Percentiles rank a stretch among this genome's conserved stretches.
Evolutionary conservation across 2,113 vertebrate species (phyloP).

Genomic region (Myocastor coypus): DNA sequence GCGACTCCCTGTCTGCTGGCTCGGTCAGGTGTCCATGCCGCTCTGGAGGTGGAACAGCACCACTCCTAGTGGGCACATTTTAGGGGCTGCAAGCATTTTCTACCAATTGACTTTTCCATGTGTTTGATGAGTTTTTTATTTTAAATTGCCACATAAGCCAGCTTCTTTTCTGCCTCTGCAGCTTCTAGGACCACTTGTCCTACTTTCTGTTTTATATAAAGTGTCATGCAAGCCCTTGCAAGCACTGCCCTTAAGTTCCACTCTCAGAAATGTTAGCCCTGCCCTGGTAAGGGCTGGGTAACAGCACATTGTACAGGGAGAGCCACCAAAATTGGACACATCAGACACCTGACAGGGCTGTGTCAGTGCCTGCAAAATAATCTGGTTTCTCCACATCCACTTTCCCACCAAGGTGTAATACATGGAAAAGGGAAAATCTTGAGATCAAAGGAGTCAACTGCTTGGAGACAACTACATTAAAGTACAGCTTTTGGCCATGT

Average conservation of each 20-base stretch:
- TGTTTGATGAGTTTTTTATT: not conserved
- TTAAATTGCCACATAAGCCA: not conserved
- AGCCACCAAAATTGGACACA: not conserved
- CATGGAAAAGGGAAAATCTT: not conserved
- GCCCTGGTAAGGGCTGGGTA: not conserved
- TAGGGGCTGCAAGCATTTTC: not conserved
- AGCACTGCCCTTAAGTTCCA: not conserved
- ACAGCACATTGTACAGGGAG: not conserved
- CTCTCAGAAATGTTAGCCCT: not conserved
- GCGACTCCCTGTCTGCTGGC: not conserved
- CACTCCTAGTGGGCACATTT: not conserved
- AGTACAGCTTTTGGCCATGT: not conserved
- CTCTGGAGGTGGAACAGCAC: not conserved
- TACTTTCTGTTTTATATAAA: not conserved
- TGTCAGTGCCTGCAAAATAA: not conserved
- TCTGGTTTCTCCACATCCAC: not conserved
- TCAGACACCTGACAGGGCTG: not conserved
- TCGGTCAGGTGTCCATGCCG: too few relatives aligned
- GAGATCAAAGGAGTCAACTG: conserved; percentile 49
- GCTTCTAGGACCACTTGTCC: not conserved
- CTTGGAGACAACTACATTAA: not conserved
- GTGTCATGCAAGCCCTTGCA: not conserved
- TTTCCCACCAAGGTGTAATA: not conserved
- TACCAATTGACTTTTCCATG: not conserved
- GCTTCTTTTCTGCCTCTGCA: not conserved